A percentile compares a stretch with the other conserved stretches of the same genome.
Evolutionary conservation across 2,888 invertebrate genomes (phyloP).

Genomic region (Diabrotica balteata): DNA sequence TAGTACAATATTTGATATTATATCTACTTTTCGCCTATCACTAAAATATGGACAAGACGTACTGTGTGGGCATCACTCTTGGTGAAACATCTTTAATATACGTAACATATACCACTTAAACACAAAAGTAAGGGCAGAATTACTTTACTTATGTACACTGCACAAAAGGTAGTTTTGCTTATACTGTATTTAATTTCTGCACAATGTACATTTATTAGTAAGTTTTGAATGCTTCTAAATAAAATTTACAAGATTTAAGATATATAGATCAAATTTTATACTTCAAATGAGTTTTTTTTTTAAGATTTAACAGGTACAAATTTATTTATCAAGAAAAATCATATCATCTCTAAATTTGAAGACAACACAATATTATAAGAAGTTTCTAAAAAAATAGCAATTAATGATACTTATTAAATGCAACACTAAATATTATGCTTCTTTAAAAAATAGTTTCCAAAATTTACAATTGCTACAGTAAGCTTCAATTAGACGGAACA

Average conservation of each 20-base stretch:
- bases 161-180: background rate
- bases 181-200: background rate
- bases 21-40: conserved; percentile 36
- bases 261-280: background rate
- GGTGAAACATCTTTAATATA: conserved; percentile 13
- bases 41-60: conserved; percentile 58
- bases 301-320: too few species aligned
- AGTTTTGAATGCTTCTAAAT: background rate
- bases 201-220: background rate
- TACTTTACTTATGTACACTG: conserved; percentile 6
- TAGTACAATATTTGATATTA: conserved; percentile 9
- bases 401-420: too few species aligned
- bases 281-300: too few species aligned
- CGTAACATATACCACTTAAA: conserved; percentile 8
- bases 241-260: too few species aligned
- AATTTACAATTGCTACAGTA: too few species aligned
- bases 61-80: conserved; percentile 58
- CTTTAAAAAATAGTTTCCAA: too few species aligned
- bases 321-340: too few species aligned
- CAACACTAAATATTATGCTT: too few species aligned
- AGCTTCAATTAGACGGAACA: too few species aligned
- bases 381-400: too few species aligned
- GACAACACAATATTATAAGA: too few species aligned
- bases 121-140: background rate
- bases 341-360: too few species aligned